A percentile compares a stretch with the other conserved stretches of the same genome.
phyloP scores from a whole-genome alignment of 1,140 invertebrate genomes.

The Maconellicoccus hirsutus region DNA sequence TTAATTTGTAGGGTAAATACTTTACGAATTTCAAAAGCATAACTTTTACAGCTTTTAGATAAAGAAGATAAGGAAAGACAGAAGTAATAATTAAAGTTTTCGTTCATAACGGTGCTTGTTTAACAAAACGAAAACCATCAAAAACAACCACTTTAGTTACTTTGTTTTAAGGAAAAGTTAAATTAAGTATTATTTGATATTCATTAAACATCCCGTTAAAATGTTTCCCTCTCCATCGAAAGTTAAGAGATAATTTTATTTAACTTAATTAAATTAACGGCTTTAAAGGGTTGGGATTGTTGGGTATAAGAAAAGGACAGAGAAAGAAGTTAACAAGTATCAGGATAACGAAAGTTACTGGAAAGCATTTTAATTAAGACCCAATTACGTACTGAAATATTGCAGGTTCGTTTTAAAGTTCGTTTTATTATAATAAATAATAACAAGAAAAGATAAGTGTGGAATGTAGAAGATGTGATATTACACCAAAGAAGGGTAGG shows the following conservation, averaged over 20 bases:
- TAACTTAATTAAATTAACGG: slow-evolving; percentile 9
- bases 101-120: slow-evolving; percentile 7
- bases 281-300: slow-evolving; percentile 1
- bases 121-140: slow-evolving; percentile 9
- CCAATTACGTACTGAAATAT: slow-evolving; percentile 9
- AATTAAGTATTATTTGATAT: slow-evolving; percentile 10
- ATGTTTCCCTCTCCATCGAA: background rate
- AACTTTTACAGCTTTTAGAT: slow-evolving; percentile 7
- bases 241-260: slow-evolving; percentile 1
- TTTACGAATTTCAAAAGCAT: slow-evolving; percentile 9
- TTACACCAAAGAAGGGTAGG: too few relatives aligned
- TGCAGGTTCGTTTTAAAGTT: background rate
- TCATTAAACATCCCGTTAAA: slow-evolving; percentile 9
- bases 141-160: slow-evolving; percentile 9
- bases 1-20: background rate
- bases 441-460: slow-evolving; percentile 4
- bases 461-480: background rate
- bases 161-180: slow-evolving; percentile 9
- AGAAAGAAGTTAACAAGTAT: slow-evolving; percentile 9
- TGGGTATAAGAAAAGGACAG: slow-evolving; percentile 3
- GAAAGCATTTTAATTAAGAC: slow-evolving; percentile 9
- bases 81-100: slow-evolving; percentile 1
- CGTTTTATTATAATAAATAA: background rate
- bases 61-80: background rate
- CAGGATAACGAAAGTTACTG: slow-evolving; percentile 7